These are phyloP conservation scores for Cryptomyrus ogoouensis DNA, from an alignment of 2,113 vertebrate species.

Conservation along the genomic window DNA sequence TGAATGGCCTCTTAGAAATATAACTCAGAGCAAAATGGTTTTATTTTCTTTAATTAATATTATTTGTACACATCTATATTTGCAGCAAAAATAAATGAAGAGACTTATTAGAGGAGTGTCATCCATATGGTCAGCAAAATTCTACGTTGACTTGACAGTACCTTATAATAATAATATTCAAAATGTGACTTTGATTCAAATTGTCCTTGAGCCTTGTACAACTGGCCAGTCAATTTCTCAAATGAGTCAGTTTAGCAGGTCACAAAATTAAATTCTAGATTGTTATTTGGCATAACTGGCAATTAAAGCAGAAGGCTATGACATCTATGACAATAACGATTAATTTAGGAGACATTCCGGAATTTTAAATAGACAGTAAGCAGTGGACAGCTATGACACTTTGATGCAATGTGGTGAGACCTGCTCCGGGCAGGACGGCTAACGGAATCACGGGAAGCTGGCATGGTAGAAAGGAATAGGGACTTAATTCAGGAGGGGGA, in stretches of 20 bases:
- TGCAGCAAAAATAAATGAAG: not conserved
- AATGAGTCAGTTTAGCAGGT: conserved; percentile 20
- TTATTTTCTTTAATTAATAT: not conserved
- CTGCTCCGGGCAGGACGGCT: not conserved
- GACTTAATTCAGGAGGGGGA: not conserved
- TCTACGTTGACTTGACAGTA: not conserved
- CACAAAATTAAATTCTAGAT: conserved; percentile 10
- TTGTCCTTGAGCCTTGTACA: conserved; percentile 17
- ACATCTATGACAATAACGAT: not conserved
- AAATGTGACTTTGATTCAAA: not conserved
- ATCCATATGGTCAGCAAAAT: not conserved
- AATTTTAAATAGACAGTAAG: not conserved
- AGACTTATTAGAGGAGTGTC: not conserved
- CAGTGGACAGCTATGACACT: not conserved
- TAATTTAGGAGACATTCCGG: not conserved
- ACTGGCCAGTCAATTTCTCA: conserved; percentile 18
- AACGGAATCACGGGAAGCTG: not conserved
- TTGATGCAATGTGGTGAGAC: not conserved
- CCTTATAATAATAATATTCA: not conserved
- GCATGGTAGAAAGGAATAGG: not conserved
- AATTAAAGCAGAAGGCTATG: conserved; percentile 1
- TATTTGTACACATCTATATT: not conserved
- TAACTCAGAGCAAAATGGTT: not conserved
- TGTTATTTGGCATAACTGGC: conserved; percentile 8
- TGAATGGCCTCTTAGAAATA: not conserved